Conservation (phyloP, 1,140 invertebrate genomes). For the Sarcophaga peregrina region DNA sequence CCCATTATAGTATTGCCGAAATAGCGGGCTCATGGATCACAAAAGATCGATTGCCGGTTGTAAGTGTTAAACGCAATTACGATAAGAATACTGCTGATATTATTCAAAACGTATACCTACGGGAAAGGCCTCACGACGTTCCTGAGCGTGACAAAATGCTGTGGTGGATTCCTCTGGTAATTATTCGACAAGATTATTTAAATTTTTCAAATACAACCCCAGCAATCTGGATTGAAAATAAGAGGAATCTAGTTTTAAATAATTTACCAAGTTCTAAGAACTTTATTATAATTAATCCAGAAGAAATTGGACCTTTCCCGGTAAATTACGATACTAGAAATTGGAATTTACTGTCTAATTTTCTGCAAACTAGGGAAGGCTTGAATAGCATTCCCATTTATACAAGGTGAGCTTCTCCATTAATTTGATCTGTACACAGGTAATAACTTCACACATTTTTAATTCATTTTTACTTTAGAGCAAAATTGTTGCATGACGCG, state of each 20-base stretch:
- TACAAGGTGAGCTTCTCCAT: constrained; percentile 65
- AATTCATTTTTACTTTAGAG: constrained; percentile 63
- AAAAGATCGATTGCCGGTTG: constrained; percentile 82
- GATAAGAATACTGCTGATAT: constrained; percentile 72
- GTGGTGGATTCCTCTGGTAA: constrained; percentile 78
- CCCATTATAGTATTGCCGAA: constrained; percentile 72
- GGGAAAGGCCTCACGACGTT: constrained; percentile 75
- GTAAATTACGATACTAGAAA: constrained; percentile 85
- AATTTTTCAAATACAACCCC: constrained; percentile 71
- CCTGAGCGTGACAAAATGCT: constrained; percentile 73
- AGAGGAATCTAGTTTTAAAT: constrained; percentile 67
- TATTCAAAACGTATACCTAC: constrained; percentile 77
- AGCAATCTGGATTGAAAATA: constrained; percentile 71
- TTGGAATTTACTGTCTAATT: constrained; percentile 79
- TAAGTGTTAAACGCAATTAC: constrained; percentile 80
- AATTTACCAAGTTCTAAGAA: constrained; percentile 70
- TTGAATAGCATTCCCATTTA: constrained; percentile 73
- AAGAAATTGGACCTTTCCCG: constrained; percentile 83
- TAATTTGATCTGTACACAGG: too few species aligned
- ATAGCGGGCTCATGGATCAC: constrained; percentile 85
- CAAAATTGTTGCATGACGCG: constrained; percentile 81
- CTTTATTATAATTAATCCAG: constrained; percentile 82
- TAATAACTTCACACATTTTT: not conserved
- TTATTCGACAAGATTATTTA: constrained; percentile 70
- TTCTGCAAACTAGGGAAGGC: constrained; percentile 70